Base-by-base conservation (phyloP, 2,888 invertebrate species). In the Athripsodes cinereus region DNA sequence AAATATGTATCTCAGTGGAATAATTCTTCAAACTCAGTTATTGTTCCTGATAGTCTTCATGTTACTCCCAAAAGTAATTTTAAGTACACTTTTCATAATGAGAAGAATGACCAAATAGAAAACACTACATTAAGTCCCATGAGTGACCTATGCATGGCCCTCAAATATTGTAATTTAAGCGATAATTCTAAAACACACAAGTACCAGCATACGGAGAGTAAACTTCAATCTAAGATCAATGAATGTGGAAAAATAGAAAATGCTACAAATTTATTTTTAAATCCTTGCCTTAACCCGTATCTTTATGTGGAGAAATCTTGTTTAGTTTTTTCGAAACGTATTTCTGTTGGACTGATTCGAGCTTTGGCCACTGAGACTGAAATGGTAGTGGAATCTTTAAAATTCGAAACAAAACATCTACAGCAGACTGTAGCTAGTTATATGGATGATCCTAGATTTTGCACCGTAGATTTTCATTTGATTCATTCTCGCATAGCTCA, bases 311-410 rank as follows among this genome's bases (percentile, higher is more conserved):
- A 83, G 66, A 83, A 81, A 66, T 80, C 81, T 1, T 72, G 81
- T 63, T 78, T 81, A 67, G 86, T 88, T 0, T 87, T 87, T 68
- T 87, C 87, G 0, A 86, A 85, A 66, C 76, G 88, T 50, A 83
- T 88, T 68, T 81, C 84, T 0, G 83, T 84, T 58, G 82, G 84
- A 0, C 71, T 88, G 48, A 72, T 79, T 2, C 79, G 82, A 65
- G 81, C 82, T 0, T 68, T 81, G 10, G 75, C 78, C 31, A 80
- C 80, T 18, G 78, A 81, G 63, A 73, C 78, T 0, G 80, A 81
- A 60, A 75, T 81, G 0, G 81, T 81, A 0, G 79, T 77, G 0
- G 77, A 82, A 60, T 77, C 80, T 0, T 69, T 87, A n/a, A 81
- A 84, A 67, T 79, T 80, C 0, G 86, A 88, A 74, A 79, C 85